Percentiles rank a stretch among this genome's conserved stretches.
Conservation (phyloP, 2,113 vertebrate species). For the Anhinga anhinga region DNA sequence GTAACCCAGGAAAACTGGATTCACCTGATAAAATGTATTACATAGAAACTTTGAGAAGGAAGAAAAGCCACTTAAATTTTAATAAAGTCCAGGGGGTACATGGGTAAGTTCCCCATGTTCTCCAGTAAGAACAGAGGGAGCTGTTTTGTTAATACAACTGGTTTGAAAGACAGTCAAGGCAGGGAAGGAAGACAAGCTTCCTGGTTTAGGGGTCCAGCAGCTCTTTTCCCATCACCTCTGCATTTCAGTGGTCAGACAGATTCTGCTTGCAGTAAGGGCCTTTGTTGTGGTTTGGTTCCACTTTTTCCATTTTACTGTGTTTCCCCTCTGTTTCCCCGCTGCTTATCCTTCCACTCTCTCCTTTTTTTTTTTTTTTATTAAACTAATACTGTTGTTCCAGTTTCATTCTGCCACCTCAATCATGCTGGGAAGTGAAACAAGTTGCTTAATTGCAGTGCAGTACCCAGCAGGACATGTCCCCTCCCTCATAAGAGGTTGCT, state of each 20-base stretch:
- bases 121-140: neutral
- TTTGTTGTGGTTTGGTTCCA: neutral
- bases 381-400: neutral
- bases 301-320: neutral
- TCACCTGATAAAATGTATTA: neutral
- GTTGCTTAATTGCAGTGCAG: conserved; percentile 18
- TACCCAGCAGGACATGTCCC: neutral
- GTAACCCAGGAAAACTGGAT: neutral
- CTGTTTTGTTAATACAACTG: neutral
- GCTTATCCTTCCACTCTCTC: neutral
- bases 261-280: neutral
- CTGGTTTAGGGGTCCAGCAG: neutral
- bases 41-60: neutral
- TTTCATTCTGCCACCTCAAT: neutral
- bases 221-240: neutral
- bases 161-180: neutral
- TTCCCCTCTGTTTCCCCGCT: neutral
- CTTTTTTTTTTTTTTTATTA: neutral
- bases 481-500: neutral
- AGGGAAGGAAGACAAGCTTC: neutral
- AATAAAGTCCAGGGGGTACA: neutral
- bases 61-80: neutral
- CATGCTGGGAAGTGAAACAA: conserved; percentile 29
- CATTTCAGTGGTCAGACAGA: neutral
- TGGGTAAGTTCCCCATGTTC: neutral